These are phyloP conservation scores for Xenopus tropicalis DNA, from an alignment of 2,113 vertebrate genomes.

Conservation along the genomic window UCB_Xtro_10.0 CM004446.2:30230001-30230500, in stretches of 20 bases:
- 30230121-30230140: no score
- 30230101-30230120: no score
- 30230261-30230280: constrained; percentile 40
- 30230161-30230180: no score
- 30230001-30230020: no score
- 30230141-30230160: no score
- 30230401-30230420: constrained; percentile 34
- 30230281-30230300: constrained; percentile 34
- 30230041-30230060: no score
- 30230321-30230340: constrained; percentile 16
- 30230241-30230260: constrained; percentile 19
- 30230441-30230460: constrained; percentile 27
- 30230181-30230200: no score
- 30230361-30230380: constrained; percentile 16
- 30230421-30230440: constrained; percentile 14
- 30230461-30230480: constrained; percentile 2
- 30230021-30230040: no score
- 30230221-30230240: constrained; percentile 17
- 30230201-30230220: no score
- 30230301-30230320: not conserved
- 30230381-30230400: constrained; percentile 19
- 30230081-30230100: no score
- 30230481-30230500: not conserved
- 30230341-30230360: constrained; percentile 32
- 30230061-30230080: no score